phyloP scores from a whole-genome alignment of 2,797 vertebrate genomes.

The Momotus momota region DNA sequence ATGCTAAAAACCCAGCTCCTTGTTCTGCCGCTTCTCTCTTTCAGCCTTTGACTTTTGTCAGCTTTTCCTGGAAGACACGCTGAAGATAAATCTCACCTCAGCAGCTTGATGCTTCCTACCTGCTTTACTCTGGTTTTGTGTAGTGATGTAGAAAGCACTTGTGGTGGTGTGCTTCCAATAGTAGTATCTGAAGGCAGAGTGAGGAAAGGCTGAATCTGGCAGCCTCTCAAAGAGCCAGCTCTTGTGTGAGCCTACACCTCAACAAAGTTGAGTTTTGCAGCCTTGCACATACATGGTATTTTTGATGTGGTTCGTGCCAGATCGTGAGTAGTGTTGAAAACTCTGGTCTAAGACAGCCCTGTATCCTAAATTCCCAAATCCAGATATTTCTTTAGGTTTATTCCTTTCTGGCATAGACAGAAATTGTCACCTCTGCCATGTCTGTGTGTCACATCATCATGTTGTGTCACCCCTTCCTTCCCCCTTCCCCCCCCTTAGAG shows the following conservation, averaged over 20 bases:
- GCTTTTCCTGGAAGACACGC: background rate
- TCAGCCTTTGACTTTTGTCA: background rate
- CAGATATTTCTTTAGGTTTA: background rate
- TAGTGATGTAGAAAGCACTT: background rate
- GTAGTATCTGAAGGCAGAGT: too few species aligned
- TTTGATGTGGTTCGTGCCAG: background rate
- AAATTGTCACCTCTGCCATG: background rate
- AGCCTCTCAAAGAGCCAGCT: background rate
- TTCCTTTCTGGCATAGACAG: background rate
- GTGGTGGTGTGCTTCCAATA: background rate
- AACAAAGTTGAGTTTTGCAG: background rate
- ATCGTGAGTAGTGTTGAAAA: background rate
- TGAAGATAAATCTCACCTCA: background rate
- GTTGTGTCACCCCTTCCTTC: background rate
- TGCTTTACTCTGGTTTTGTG: background rate
- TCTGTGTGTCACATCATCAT: too few species aligned
- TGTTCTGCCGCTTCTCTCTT: background rate
- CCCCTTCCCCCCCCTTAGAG: fast-evolving
- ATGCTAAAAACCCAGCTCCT: background rate
- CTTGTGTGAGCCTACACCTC: background rate
- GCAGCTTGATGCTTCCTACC: background rate
- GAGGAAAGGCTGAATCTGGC: background rate
- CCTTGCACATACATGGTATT: background rate
- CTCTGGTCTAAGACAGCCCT: background rate
- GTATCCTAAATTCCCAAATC: background rate